phyloP scores from a whole-genome alignment of 2,888 invertebrate genomes.

The Plutella xylostella region DNA sequence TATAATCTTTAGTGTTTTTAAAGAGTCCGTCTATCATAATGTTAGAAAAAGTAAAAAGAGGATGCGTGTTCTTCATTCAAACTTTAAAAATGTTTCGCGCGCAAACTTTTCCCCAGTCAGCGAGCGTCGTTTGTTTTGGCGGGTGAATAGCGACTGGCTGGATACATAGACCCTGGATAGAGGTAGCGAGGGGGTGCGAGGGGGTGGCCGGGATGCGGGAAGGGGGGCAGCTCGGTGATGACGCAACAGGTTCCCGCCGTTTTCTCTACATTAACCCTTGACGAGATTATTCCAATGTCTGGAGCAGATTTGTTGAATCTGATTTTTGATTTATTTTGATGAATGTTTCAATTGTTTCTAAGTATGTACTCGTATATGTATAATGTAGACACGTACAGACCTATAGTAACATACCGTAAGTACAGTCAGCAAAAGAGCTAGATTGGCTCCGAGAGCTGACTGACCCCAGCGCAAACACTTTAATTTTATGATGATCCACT shows the following conservation, averaged over 20 bases:
- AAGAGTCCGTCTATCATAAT: neutral
- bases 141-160: neutral
- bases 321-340: too few relatives aligned
- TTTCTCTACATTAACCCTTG: slow-evolving; percentile 25
- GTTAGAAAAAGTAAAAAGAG: too few relatives aligned
- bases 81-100: neutral
- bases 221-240: slow-evolving; percentile 12
- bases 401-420: too few relatives aligned
- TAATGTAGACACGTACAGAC: too few relatives aligned
- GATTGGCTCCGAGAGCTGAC: too few relatives aligned
- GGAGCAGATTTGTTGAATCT: neutral
- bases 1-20: neutral
- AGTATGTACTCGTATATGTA: too few relatives aligned
- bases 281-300: slow-evolving; percentile 12
- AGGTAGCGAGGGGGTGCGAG: slow-evolving; percentile 2
- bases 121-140: neutral
- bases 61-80: too few relatives aligned
- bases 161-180: slow-evolving; percentile 7
- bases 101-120: neutral
- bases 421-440: too few relatives aligned
- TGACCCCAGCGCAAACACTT: too few relatives aligned
- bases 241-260: slow-evolving; percentile 32
- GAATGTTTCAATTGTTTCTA: too few relatives aligned
- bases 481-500: too few relatives aligned
- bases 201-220: slow-evolving; percentile 12